Conservation (phyloP, 2,888 invertebrate species). For the Brachyopa scutellaris region DNA sequence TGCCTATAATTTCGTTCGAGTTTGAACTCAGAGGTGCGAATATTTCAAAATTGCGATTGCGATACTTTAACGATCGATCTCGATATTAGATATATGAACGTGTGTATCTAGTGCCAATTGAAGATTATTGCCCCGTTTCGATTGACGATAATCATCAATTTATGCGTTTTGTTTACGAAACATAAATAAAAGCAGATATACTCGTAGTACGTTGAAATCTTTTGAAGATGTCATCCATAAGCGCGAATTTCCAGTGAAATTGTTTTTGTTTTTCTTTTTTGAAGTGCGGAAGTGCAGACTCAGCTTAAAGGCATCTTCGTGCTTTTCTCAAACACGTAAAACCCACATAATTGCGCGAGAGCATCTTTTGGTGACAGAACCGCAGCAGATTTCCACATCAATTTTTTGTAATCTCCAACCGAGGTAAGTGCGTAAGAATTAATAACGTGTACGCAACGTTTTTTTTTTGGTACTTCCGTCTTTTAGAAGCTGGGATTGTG, state of each 20-base stretch:
- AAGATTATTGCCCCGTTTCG: slow-evolving; percentile 33
- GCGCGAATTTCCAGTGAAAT: slow-evolving; percentile 16
- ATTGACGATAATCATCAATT: slow-evolving; percentile 28
- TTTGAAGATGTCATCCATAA: slow-evolving; percentile 39
- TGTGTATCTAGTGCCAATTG: slow-evolving; percentile 38
- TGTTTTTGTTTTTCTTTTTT: background rate
- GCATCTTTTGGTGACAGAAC: slow-evolving; percentile 47
- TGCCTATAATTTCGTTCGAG: slow-evolving; percentile 23
- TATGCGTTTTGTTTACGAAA: slow-evolving; percentile 46
- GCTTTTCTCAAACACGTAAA: slow-evolving; percentile 29
- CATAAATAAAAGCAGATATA: too few species aligned
- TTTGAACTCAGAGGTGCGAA: slow-evolving; percentile 43
- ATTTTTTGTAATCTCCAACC: slow-evolving; percentile 38
- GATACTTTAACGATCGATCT: slow-evolving; percentile 46
- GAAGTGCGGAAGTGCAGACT: slow-evolving; percentile 55
- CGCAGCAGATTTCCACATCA: slow-evolving; percentile 26
- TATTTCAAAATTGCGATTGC: slow-evolving; percentile 68
- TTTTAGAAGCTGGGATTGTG: background rate
- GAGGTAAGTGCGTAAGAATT: slow-evolving; percentile 48
- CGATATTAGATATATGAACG: slow-evolving; percentile 34
- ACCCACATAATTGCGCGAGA: slow-evolving; percentile 56
- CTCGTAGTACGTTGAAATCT: slow-evolving; percentile 4
- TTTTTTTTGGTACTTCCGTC: slow-evolving; percentile 15
- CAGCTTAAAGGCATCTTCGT: slow-evolving; percentile 45
- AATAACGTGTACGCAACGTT: slow-evolving; percentile 4